Base-by-base conservation (phyloP, 2,888 invertebrate species). In the Anoplius nigerrimus region DNA sequence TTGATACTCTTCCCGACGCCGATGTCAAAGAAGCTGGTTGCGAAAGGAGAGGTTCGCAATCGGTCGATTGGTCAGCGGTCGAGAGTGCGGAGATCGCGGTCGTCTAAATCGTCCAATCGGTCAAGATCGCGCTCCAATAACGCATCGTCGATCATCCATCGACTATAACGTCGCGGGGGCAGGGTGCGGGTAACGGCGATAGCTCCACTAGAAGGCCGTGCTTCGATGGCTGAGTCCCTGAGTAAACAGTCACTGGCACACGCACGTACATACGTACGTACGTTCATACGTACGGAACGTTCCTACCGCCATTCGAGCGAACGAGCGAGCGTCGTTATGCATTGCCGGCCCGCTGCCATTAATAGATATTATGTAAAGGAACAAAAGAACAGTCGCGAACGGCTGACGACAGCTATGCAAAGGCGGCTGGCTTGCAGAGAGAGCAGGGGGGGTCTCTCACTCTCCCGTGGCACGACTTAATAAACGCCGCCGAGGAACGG, bases 311-410 rank as follows among this genome's bases (percentile, higher is more conserved):
- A n/a, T n/a, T n/a, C n/a, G n/a, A n/a, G n/a, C n/a, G n/a, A n/a
- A n/a, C n/a, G n/a, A n/a, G 48, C 48, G 20, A 57, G 21, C 22
- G 22, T 62, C 45, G 27, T 43, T 69, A 46, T n/a, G 61, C 45
- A 20, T 64, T 61, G 20, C 42, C 55, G 62, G 22, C 62, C n/a
- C n/a, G 55, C 27, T 21, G 18, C 53, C 70, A 56, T 66, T 69
- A 69, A 78, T 68, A 65, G 66, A 57, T 54, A 67, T 69, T 71
- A 69, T 63, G 48, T 57, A 54, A 46, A 64, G 53, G 52, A 60
- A 56, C 54, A 60, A 55, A 54, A 58, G 58, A 56, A 22, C 42
- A 34, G n/a, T 20, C 8, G 53, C 8, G 45, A 58, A n/a, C 45
- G 27, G 34, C 34, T 34, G 34, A 34, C 34, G 34, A 34, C 11